phyloP scores from a whole-genome alignment of 1,140 invertebrate species.

The Cyrtorhinus lividipennis region DNA sequence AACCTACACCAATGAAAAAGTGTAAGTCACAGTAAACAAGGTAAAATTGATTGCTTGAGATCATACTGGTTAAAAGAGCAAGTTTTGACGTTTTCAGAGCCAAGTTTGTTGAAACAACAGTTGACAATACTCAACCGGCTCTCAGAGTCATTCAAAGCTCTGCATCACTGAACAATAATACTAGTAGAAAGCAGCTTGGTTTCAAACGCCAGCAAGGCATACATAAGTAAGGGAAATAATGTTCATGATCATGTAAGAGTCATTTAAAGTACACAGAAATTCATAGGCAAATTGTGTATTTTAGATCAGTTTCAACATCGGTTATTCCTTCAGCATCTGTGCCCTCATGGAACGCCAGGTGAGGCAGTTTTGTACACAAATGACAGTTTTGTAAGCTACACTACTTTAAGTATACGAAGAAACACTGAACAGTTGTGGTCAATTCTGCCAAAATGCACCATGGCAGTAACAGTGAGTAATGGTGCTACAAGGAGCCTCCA shows the following conservation, averaged over 20 bases:
- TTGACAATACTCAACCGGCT: not conserved
- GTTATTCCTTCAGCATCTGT: not conserved
- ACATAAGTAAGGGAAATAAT: too few relatives aligned
- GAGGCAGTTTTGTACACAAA: too few relatives aligned
- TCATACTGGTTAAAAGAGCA: not conserved
- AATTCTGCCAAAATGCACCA: too few relatives aligned
- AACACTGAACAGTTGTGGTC: too few relatives aligned
- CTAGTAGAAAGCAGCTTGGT: not conserved
- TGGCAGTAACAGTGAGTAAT: too few relatives aligned
- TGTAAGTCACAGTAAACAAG: not conserved
- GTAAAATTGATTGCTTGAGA: not conserved
- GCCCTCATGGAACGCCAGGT: too few relatives aligned
- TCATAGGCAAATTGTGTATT: not conserved
- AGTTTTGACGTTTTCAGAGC: not conserved
- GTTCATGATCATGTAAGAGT: not conserved
- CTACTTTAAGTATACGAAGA: too few relatives aligned
- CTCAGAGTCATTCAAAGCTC: not conserved
- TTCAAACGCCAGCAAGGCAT: not conserved
- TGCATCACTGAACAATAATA: not conserved
- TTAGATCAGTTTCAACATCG: not conserved
- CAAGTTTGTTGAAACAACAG: not conserved
- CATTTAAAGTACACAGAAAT: not conserved
- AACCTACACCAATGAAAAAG: not conserved
- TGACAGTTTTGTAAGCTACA: too few relatives aligned
- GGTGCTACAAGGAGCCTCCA: too few relatives aligned